These are phyloP conservation scores for Oceanites oceanicus DNA, from an alignment of 2,113 vertebrate genomes.

Conservation along the genomic window DNA sequence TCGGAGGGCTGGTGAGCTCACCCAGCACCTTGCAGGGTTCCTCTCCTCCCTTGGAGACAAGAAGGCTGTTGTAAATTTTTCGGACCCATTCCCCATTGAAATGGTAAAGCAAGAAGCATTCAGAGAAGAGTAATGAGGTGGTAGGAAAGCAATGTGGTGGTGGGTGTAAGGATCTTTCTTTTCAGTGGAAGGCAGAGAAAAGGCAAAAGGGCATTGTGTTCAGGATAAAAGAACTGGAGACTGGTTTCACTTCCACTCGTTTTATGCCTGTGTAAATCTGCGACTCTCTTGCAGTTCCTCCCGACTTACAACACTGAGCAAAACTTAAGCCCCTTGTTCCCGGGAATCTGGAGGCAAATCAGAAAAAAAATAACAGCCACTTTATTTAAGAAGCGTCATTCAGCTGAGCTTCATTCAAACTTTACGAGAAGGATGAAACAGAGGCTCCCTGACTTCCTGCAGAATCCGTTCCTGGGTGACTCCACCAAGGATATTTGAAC, in stretches of 20 bases:
- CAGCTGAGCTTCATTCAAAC: background rate
- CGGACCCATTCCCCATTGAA: background rate
- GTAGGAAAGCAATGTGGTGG: slow-evolving; percentile 46
- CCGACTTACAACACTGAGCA: background rate
- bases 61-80: slow-evolving; percentile 1
- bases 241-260: slow-evolving; percentile 34
- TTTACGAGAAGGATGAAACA: slow-evolving; percentile 17
- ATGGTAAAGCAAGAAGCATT: slow-evolving; percentile 45
- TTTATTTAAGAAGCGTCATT: slow-evolving; percentile 1
- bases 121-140: slow-evolving; percentile 56
- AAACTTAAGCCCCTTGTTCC: slow-evolving; percentile 46
- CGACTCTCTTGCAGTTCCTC: background rate
- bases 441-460: background rate
- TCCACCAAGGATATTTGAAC: background rate
- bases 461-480: background rate
- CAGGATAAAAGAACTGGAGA: slow-evolving; percentile 11
- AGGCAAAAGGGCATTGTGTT: slow-evolving; percentile 44
- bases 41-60: background rate
- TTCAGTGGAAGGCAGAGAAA: slow-evolving; percentile 8
- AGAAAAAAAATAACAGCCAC: background rate
- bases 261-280: slow-evolving; percentile 35
- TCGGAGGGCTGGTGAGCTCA: background rate
- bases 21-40: slow-evolving; percentile 26
- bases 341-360: slow-evolving; percentile 23
- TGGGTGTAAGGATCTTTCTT: slow-evolving; percentile 43